Percentiles rank a stretch among this genome's conserved stretches.
phyloP scores from a whole-genome alignment of 2,113 vertebrate genomes.

The Crotalus horridus region DNA sequence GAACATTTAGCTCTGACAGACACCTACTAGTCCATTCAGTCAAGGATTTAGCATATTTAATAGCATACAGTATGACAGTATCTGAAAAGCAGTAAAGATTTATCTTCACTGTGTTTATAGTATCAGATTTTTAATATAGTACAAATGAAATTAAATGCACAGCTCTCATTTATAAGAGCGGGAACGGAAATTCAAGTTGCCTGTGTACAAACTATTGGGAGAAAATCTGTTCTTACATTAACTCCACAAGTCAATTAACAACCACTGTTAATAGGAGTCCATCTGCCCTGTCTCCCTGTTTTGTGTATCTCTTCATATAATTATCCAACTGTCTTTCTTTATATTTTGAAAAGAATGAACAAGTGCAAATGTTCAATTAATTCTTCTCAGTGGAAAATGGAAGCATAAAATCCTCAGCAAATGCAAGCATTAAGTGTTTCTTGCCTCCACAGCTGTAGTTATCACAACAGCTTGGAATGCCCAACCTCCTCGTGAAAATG shows the following conservation, averaged over 20 bases:
- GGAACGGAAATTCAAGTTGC: constrained; percentile 23
- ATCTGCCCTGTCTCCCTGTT: constrained; percentile 15
- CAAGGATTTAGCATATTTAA: background rate
- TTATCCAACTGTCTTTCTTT: constrained; percentile 28
- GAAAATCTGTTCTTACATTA: constrained; percentile 36
- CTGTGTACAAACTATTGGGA: constrained; percentile 5
- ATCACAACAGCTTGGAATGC: background rate
- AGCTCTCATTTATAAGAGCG: constrained; percentile 20
- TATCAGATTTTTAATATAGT: background rate
- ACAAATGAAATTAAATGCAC: constrained; percentile 28
- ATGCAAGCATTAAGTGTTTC: background rate
- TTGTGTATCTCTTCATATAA: constrained; percentile 29
- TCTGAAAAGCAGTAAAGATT: constrained; percentile 10
- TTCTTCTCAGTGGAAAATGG: background rate
- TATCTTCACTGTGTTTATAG: background rate
- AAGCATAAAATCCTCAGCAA: background rate
- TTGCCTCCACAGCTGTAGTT: background rate
- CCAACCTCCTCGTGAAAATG: background rate
- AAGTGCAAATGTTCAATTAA: background rate
- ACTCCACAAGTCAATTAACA: constrained; percentile 9
- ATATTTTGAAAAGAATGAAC: constrained; percentile 19
- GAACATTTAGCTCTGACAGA: background rate
- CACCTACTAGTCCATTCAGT: background rate
- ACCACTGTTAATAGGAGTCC: constrained; percentile 31
- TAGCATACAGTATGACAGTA: background rate